Base-by-base conservation (phyloP, 1,140 invertebrate genomes). In the Neoseiulus cucumeris region DNA sequence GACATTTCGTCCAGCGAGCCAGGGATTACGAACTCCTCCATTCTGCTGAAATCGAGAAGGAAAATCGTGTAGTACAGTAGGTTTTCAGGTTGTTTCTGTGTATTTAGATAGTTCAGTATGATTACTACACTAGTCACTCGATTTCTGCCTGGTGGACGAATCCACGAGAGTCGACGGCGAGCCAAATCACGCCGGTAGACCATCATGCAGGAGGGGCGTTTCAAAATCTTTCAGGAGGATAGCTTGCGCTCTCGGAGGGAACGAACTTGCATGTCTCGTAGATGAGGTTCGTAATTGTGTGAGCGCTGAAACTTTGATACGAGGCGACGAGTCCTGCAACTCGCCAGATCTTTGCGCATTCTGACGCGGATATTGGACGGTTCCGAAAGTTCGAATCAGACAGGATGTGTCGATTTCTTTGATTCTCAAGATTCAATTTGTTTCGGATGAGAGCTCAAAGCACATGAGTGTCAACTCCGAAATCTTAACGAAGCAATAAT, bases 1-100 rank as follows among this genome's bases (percentile, higher is more conserved):
- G 51, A 59, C 51, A 59, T 59, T 14, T 59, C 51, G 12, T 59
- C 51, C 22, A 59, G 22, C 51, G 51, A 59, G 51, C 25, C 51
- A 6, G 51, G 51, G 25, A 59, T 59, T 1, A 33, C 33, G 33
- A 59, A 59, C 22, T 59, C 51, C n/a, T 25, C 9, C 51, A 59
- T 59, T 6, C 33, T 59, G 51, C 51, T 25, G 14, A 59, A 33
- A 47, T 28, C 14, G 18, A 47, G 18, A 47, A 47, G 7, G 4
- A 47, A 47, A 47, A 6, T 47, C 28, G 5, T 4, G 14, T 47
- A 14, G 5, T 47, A 14, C 28, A 28, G 18, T 47, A 4, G 18
- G 45, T 47, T 47, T 47, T 28, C 5, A 28, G 7, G 7, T 17
- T 7, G 4, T 7, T 7, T 22, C 18, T 4, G 25, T 47, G 42